phyloP scores from a whole-genome alignment of 2,113 vertebrate species.

The Alaudala cheleensis region DNA sequence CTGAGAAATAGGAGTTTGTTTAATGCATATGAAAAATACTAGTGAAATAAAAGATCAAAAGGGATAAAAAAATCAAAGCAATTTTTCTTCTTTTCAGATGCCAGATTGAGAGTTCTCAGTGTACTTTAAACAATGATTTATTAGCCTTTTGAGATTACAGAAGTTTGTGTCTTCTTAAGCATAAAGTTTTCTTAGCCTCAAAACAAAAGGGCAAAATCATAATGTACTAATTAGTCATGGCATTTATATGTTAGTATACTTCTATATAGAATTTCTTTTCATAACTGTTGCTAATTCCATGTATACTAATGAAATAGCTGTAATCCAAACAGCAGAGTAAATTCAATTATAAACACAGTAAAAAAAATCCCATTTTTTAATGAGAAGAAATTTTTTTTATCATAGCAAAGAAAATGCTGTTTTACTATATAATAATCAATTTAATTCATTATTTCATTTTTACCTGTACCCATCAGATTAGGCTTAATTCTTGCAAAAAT shows the following conservation, averaged over 20 bases:
- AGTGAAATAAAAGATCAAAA: conserved; percentile 39
- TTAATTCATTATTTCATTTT: background rate
- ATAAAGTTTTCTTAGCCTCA: background rate
- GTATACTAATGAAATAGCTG: background rate
- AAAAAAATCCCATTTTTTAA: background rate
- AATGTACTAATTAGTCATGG: background rate
- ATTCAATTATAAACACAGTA: background rate
- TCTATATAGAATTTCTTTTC: background rate
- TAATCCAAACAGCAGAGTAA: background rate
- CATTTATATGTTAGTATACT: background rate
- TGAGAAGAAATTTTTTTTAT: background rate
- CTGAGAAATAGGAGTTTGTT: background rate
- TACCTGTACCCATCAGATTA: background rate
- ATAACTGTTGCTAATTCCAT: background rate
- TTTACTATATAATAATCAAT: background rate
- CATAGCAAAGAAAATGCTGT: background rate
- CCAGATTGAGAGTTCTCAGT: background rate
- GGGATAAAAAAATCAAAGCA: conserved; percentile 38
- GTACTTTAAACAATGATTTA: conserved; percentile 13
- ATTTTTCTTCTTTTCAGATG: conserved; percentile 21
- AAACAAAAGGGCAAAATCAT: background rate
- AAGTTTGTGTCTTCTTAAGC: background rate
- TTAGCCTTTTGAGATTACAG: background rate
- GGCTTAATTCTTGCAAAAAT: background rate
- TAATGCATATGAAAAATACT: conserved; percentile 40